Evolutionary conservation across 2,888 invertebrate species (phyloP).

Genomic region (Scaptomyza polygonia): DNA sequence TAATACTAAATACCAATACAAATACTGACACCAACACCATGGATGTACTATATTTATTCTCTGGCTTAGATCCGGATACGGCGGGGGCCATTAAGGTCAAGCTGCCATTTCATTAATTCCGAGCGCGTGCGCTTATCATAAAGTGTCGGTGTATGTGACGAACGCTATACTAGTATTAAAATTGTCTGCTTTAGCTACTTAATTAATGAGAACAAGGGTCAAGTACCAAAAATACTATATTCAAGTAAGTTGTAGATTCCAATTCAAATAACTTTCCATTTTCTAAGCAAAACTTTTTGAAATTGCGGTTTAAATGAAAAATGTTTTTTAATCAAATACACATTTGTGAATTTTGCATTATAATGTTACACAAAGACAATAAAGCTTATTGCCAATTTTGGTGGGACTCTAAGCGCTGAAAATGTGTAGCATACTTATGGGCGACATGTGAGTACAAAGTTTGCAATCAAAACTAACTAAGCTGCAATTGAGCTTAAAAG

Average conservation of each 20-base stretch:
- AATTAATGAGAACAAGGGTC: conserved; percentile 57
- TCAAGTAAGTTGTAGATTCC: not conserved
- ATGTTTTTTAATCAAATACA: too few relatives aligned
- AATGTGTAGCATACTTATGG: conserved; percentile 21
- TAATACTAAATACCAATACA: conserved; percentile 8
- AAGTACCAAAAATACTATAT: conserved; percentile 22
- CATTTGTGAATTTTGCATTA: not conserved
- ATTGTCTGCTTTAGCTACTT: conserved; percentile 56
- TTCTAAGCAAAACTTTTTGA: not conserved
- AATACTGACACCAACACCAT: not conserved
- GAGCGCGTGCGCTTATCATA: conserved; percentile 61
- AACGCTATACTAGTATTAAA: conserved; percentile 55
- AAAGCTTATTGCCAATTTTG: conserved; percentile 55
- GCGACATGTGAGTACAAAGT: not conserved
- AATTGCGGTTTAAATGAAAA: not conserved
- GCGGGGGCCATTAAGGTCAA: conserved; percentile 21
- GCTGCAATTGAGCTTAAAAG: not conserved
- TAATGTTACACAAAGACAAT: conserved; percentile 22
- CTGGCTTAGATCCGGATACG: not conserved
- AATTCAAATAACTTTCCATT: too few relatives aligned
- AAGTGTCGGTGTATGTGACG: conserved; percentile 32
- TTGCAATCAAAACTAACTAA: not conserved
- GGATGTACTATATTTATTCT: not conserved
- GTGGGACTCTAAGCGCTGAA: not conserved
- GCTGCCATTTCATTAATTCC: conserved; percentile 66